Evolutionary conservation across 2,113 vertebrate species (phyloP).

Genomic region (Hydrochoerus hydrochaeris): DNA sequence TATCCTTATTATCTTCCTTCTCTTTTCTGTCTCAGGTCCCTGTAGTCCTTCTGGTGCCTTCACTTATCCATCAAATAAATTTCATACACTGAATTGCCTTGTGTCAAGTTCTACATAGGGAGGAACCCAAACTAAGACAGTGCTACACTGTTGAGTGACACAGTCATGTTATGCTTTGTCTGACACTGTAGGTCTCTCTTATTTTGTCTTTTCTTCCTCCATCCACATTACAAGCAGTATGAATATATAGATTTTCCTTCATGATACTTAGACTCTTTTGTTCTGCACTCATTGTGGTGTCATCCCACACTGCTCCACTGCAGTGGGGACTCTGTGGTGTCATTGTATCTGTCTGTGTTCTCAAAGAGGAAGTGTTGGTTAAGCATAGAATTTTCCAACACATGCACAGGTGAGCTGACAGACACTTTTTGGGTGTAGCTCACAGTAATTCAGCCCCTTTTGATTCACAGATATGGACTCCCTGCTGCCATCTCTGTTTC

Average conservation of each 20-base stretch:
- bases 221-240: neutral
- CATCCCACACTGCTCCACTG: neutral
- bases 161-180: neutral
- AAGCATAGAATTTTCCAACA: constrained; percentile 3
- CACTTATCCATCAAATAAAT: neutral
- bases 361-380: neutral
- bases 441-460: neutral
- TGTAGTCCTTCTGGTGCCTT: neutral
- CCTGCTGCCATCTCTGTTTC: neutral
- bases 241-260: neutral
- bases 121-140: neutral
- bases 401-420: neutral
- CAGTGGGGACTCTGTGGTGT: neutral
- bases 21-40: neutral
- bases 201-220: neutral
- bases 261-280: neutral
- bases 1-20: neutral
- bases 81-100: neutral
- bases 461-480: neutral
- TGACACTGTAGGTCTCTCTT: neutral
- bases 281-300: neutral
- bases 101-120: neutral
- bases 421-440: neutral
- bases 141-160: neutral
- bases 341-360: neutral